Base-by-base conservation (phyloP, 2,113 vertebrate genomes). In the Equus quagga region DNA sequence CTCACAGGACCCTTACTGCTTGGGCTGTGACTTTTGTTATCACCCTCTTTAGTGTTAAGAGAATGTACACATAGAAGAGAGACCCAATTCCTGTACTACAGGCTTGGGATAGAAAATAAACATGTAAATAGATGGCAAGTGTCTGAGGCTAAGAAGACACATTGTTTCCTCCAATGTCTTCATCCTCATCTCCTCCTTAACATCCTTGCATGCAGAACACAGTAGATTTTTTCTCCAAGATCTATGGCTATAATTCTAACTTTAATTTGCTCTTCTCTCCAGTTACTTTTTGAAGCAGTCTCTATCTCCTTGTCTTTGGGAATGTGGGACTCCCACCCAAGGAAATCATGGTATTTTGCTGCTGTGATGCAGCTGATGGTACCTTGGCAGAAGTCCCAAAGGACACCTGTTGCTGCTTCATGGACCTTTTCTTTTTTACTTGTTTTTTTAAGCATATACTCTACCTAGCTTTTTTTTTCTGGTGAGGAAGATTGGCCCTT, bases 241-340 rank as follows among this genome's bases (percentile, higher is more conserved):
- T 93, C 44, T 51, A 9, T 60, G 58, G 65, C 15, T 80, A 3
- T 33, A 67, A 10, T 54, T 81, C 93, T 96, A 86, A 93, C 93
- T 97, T 94, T 80, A 95, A 86, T 96, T 95, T 96, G 51, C 8
- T 86, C 18, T 49, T 79, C 56, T 93, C 51, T 96, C 76, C 33
- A 70, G 78, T 89, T 95, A 69, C 26, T 95, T 89, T 96, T 92
- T 79, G 21, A 93, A 80, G 72, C 17, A 58, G 2, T 87, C 46
- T 46, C 23, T 85, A 46, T 87, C n/a, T 89, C 28, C n/a, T 97
- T 95, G 49, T 94, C 46, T 60, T 96, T 65, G 49, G 36, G 21
- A 72, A 89, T 26, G n/a, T 96, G 76, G 49, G n/a, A 49, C 51
- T 95, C 62, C 88, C 24, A 90, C 76, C 58, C 36, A 64, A 67